Base-by-base conservation (phyloP, 2,888 invertebrate genomes). In the Gymnoscelis rufifasciata region DNA sequence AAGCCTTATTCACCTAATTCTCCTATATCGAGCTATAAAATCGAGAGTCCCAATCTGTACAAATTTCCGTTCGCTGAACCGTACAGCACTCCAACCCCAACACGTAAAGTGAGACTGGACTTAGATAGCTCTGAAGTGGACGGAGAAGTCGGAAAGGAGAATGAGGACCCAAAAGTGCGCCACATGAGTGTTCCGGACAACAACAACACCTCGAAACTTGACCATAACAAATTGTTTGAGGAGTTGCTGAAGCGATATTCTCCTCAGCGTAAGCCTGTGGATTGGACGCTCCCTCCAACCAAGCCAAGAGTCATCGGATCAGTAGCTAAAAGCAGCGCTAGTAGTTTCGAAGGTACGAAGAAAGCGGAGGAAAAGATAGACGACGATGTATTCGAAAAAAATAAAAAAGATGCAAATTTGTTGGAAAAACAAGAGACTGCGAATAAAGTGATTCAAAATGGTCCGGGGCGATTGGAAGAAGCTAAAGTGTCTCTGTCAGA, bases 61-160 rank as follows among this genome's bases (percentile, higher is more conserved):
- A 89, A 89, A 67, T 89, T 89, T 52, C 88, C 88, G 13, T 89
- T 89, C 57, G 87, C 88, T 35, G 88, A 89, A 53, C 88, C 88
- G 23, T 88, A 83, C 50, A 62, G 76, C 8, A 83, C 88, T n/a
- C 88, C 88, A 24, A 78, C 84, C 10, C 79, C 86, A n/a, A 70
- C 69, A 24, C 78, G 88, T 3, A 70, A 69, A 54, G 72, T 87
- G 10, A 47, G 78, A 19, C 65, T 88, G 3, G 78, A 84, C 49
- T 60, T 86, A 6, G 83, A 76, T 8, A 57, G 77, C 0, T 47
- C 71, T 5, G 76, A 77, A 54, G 64, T 67, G 27, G 72, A 76
- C 19, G 70, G 53, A 1, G 19, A 35, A 30, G 70, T 47, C 13
- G 56, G 69, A 6, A 83, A 84, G 51, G 84, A 84, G 59, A 84